These are phyloP conservation scores for Champsocephalus esox DNA, from an alignment of 2,797 vertebrate genomes.

Conservation along the genomic window DNA sequence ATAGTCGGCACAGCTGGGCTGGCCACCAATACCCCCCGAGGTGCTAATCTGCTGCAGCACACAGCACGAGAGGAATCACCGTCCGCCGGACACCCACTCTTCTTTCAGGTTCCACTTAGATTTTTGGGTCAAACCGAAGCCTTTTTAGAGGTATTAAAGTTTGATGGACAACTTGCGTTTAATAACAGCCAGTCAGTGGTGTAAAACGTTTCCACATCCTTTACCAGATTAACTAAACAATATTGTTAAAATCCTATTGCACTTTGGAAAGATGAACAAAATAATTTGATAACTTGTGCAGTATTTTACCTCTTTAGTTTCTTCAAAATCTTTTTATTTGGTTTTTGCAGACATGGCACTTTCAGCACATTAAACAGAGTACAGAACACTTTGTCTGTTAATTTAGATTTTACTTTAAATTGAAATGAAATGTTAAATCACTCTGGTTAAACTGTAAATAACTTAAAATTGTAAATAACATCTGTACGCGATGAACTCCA, in stretches of 20 bases:
- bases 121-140: slow-evolving; percentile 49
- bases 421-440: background rate
- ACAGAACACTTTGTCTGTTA: too few relatives aligned
- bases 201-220: background rate
- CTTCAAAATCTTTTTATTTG: background rate
- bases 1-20: slow-evolving; percentile 81
- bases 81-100: slow-evolving; percentile 47
- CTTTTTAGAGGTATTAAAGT: background rate
- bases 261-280: background rate
- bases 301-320: background rate
- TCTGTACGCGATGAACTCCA: background rate
- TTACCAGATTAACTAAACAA: background rate
- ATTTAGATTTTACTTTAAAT: too few relatives aligned
- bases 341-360: too few relatives aligned
- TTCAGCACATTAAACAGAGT: too few relatives aligned
- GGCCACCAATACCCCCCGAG: slow-evolving; percentile 63
- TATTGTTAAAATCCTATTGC: background rate
- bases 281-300: background rate
- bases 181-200: background rate
- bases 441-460: background rate
- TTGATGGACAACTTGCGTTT: background rate
- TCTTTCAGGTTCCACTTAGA: slow-evolving; percentile 40
- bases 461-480: background rate
- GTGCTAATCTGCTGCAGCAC: slow-evolving; percentile 80
- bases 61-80: slow-evolving; percentile 55